phyloP scores from a whole-genome alignment of 1,140 invertebrate genomes.

The Papilio polytes region DNA sequence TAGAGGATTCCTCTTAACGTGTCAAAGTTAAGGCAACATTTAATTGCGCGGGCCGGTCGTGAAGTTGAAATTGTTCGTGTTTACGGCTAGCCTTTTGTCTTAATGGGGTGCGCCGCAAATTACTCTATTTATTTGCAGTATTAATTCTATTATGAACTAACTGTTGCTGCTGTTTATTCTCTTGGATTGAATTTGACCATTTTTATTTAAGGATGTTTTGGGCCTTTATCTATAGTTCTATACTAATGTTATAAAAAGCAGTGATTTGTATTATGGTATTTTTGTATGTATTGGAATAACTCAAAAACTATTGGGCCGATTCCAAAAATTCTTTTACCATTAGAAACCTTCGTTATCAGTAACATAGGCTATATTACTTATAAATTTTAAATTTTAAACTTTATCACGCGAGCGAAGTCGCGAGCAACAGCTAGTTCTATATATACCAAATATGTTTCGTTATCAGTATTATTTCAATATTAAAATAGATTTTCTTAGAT shows the following conservation, averaged over 20 bases:
- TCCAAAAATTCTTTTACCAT: too few relatives aligned
- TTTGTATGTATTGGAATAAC: too few relatives aligned
- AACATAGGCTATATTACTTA: too few relatives aligned
- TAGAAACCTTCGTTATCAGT: too few relatives aligned
- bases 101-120: conserved; percentile 17
- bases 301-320: too few relatives aligned
- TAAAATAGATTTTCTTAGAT: background rate
- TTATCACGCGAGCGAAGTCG: too few relatives aligned
- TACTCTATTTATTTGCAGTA: conserved; percentile 19
- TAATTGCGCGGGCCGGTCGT: conserved; percentile 9
- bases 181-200: background rate
- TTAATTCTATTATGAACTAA: conserved; percentile 10
- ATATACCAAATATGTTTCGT: background rate
- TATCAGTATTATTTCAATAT: background rate
- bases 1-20: conserved; percentile 4
- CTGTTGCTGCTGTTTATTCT: background rate
- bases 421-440: too few relatives aligned
- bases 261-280: too few relatives aligned
- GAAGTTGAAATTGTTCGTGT: conserved; percentile 11
- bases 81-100: conserved; percentile 22
- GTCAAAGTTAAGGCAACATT: conserved; percentile 8
- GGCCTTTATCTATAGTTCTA: too few relatives aligned
- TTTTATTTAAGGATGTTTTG: too few relatives aligned
- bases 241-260: too few relatives aligned
- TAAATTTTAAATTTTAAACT: too few relatives aligned